These are phyloP conservation scores for Scelioninae gen. 1 DNA, from an alignment of 2,888 invertebrate species.

Conservation along the genomic window DNA sequence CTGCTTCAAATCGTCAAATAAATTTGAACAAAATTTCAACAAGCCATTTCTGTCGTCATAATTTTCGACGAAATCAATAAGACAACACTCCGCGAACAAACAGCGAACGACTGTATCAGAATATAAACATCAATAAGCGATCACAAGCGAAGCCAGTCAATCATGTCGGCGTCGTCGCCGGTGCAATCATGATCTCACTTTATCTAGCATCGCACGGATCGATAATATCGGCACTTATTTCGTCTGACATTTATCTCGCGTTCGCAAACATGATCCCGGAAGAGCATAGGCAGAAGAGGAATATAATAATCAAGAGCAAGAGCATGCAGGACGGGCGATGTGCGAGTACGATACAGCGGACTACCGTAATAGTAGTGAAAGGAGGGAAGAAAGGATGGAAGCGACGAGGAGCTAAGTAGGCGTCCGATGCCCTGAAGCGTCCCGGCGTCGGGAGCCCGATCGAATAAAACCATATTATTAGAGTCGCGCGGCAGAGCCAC, in stretches of 20 bases:
- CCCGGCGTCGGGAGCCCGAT: conserved; percentile 78
- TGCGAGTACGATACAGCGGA: conserved; percentile 61
- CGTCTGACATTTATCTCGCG: conserved; percentile 65
- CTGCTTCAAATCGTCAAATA: too few species aligned
- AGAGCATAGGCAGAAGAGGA: conserved; percentile 54
- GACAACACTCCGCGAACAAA: conserved; percentile 27
- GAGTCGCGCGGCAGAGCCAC: conserved; percentile 67
- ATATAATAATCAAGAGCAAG: conserved; percentile 68
- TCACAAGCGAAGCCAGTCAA: conserved; percentile 55
- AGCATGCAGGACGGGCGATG: conserved; percentile 54
- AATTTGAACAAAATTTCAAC: too few species aligned
- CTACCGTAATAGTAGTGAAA: conserved; percentile 71
- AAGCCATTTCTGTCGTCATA: conserved; percentile 1
- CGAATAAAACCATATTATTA: conserved; percentile 82
- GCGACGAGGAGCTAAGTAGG: conserved; percentile 70
- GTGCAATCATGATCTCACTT: conserved; percentile 57
- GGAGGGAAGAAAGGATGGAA: conserved; percentile 69
- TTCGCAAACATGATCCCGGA: conserved; percentile 69
- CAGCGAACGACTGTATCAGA: conserved; percentile 47
- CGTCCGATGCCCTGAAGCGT: conserved; percentile 76
- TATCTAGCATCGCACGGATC: conserved; percentile 59
- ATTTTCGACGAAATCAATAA: conserved; percentile 39
- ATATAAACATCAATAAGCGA: conserved; percentile 67
- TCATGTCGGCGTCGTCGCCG: conserved; percentile 62
- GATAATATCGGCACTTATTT: conserved; percentile 63